These are phyloP conservation scores for Macropus fuliginosus DNA, from an alignment of 2,797 vertebrate species.

Conservation along the genomic window DNA sequence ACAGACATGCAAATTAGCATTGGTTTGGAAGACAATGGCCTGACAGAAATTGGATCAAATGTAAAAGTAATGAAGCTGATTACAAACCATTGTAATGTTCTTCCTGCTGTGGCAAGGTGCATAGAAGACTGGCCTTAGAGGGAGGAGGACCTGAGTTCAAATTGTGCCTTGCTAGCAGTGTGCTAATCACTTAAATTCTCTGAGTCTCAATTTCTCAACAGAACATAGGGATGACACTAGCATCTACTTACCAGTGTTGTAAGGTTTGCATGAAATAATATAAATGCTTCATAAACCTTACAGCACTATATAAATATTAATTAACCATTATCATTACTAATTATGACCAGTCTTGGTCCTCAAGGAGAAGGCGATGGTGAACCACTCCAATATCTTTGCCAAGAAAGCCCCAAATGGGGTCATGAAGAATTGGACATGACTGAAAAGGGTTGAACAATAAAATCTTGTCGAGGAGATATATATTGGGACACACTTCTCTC, in stretches of 20 bases:
- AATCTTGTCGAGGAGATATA: not conserved
- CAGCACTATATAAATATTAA: not conserved
- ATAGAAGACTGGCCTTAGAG: not conserved
- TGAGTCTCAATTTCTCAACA: not conserved
- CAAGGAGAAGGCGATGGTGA: not conserved
- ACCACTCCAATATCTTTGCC: not conserved
- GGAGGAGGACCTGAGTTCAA: not conserved
- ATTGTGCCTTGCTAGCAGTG: not conserved
- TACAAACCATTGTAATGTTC: not conserved
- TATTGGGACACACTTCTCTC: not conserved
- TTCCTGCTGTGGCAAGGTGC: not conserved
- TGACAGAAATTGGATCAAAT: constrained; percentile 74
- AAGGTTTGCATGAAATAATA: not conserved
- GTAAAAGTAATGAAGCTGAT: constrained; percentile 70
- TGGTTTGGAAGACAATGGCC: not conserved
- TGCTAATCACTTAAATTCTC: not conserved
- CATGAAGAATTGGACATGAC: not conserved
- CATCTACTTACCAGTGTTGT: not conserved
- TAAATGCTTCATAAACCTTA: not conserved
- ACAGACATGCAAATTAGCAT: constrained; percentile 69
- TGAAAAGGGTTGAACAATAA: not conserved
- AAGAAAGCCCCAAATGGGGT: not conserved
- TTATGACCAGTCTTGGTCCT: not conserved
- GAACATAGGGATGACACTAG: not conserved
- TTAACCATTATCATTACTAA: not conserved